Evolutionary conservation across 1,140 invertebrate species (phyloP), one percentile per base, ranked within the genome.

Genomic region (Dolichoris vasculosae): DNA sequence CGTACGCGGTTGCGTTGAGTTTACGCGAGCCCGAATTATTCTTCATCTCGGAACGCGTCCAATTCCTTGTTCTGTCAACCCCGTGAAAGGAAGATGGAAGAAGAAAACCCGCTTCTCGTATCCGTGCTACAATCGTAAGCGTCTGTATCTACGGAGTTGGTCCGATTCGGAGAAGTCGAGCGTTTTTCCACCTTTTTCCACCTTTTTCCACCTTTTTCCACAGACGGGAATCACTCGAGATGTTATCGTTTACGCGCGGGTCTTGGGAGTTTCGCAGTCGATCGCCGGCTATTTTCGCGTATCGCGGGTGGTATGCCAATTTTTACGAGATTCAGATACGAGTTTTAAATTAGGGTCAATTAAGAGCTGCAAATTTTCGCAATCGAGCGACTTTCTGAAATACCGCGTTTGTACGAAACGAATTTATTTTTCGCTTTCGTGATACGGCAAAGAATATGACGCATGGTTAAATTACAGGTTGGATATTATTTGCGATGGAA

Each of bases 221-320:
- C 23, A 13, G 63, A 17, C 78, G 67, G 38, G 59, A 6, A 80
- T 80, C 78, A 67, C 59, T 83, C 81, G 43, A 83, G 69, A 83
- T 75, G 48, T 43, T 73, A 75, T 83, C 81, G 26, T n/a, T 46
- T 40, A 13, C 17, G 40, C 26, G 9, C 43, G n/a, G 30, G 0
- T 20, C 30, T n/a, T 7, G 26, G 20, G 32, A 67, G 32, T 67
- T 32, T 67, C 32, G 30, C 32, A 35, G 64, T 67, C 4, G 6
- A 67, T 30, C 3, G 32, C 7, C 64, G 71, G 20, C 0, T 8
- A 23, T n/a, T 67, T 40, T 46, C 17, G 26, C 81, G 38, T 17
- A 46, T 30, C n/a, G 20, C 26, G 40, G 0, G 20, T 23, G 51
- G 51, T 40, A 63, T 63, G 51, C 32, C 75, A 15, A 77, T 48